Conservation (phyloP, 2,888 invertebrate genomes). For the Agelastica alni region DNA sequence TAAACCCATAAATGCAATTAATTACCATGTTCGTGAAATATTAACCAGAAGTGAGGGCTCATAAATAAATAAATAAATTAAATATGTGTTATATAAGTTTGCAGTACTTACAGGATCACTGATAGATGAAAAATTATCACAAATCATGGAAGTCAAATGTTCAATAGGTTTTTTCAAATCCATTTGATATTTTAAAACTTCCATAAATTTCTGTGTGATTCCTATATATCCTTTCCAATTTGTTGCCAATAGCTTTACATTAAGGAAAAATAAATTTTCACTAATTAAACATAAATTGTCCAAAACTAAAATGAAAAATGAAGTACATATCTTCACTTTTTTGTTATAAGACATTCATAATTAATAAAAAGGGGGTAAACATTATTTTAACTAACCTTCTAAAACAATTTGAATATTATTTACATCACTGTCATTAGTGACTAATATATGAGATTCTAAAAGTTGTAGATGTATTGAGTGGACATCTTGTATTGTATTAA, state of each 20-base stretch:
- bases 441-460: conserved; percentile 31
- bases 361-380: background rate
- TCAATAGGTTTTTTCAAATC: conserved; percentile 41
- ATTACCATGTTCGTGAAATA: no score
- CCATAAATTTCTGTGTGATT: conserved; percentile 59
- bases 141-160: conserved; percentile 34
- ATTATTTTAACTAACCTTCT: conserved; percentile 32
- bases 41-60: no score
- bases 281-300: conserved; percentile 59
- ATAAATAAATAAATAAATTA: no score
- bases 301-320: conserved; percentile 58
- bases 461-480: conserved; percentile 39
- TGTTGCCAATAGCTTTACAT: conserved; percentile 62
- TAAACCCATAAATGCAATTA: no score
- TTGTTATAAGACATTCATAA: no score
- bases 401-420: conserved; percentile 31
- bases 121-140: conserved; percentile 36
- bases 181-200: conserved; percentile 49
- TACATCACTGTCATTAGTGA: conserved; percentile 25
- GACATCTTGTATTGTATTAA: conserved; percentile 39
- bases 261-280: conserved; percentile 57
- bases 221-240: conserved; percentile 61
- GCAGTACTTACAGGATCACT: conserved; percentile 21
- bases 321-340: no score
- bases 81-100: background rate